Percentiles rank a stretch among this genome's conserved stretches.
These are phyloP conservation scores for Gortyna flavago DNA, from an alignment of 2,888 invertebrate species.

Conservation along the genomic window DNA sequence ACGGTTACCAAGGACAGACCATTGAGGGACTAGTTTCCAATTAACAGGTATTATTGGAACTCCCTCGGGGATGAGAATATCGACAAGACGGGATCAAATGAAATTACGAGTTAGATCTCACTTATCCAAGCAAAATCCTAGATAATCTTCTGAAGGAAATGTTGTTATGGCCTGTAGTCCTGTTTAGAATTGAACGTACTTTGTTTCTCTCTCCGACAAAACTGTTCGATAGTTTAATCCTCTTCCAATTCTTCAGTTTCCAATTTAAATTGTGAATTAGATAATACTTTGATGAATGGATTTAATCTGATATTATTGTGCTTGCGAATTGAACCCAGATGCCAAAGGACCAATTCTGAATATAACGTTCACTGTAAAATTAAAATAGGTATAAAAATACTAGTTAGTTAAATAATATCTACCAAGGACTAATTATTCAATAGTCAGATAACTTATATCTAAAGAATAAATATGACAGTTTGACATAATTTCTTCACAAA, in stretches of 20 bases:
- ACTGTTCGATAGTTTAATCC: slow-evolving; percentile 47
- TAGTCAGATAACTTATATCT: too few relatives aligned
- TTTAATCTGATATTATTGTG: slow-evolving; percentile 30
- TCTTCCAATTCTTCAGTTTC: slow-evolving; percentile 42
- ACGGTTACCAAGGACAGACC: slow-evolving; percentile 60
- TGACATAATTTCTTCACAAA: too few relatives aligned
- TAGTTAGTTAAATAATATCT: too few relatives aligned
- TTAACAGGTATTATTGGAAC: slow-evolving; percentile 78
- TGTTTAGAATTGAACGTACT: slow-evolving; percentile 54
- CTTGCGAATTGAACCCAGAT: slow-evolving; percentile 19
- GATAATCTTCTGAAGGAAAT: slow-evolving; percentile 72
- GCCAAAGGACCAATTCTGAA: slow-evolving; percentile 16
- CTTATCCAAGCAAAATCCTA: slow-evolving; percentile 70
- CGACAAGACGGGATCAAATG: slow-evolving; percentile 77
- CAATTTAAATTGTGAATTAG: slow-evolving; percentile 59
- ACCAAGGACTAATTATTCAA: too few relatives aligned
- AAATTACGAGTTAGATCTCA: slow-evolving; percentile 76
- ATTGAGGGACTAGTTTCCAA: slow-evolving; percentile 75
- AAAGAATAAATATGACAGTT: too few relatives aligned
- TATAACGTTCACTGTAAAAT: background rate
- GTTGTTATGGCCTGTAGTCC: slow-evolving; percentile 49
- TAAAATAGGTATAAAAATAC: slow-evolving; percentile 8
- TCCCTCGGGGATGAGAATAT: slow-evolving; percentile 71
- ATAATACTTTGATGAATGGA: slow-evolving; percentile 47
- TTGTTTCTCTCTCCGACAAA: slow-evolving; percentile 42